These are phyloP conservation scores for Cyclopterus lumpus DNA, from an alignment of 2,797 vertebrate species.

Conservation along the genomic window DNA sequence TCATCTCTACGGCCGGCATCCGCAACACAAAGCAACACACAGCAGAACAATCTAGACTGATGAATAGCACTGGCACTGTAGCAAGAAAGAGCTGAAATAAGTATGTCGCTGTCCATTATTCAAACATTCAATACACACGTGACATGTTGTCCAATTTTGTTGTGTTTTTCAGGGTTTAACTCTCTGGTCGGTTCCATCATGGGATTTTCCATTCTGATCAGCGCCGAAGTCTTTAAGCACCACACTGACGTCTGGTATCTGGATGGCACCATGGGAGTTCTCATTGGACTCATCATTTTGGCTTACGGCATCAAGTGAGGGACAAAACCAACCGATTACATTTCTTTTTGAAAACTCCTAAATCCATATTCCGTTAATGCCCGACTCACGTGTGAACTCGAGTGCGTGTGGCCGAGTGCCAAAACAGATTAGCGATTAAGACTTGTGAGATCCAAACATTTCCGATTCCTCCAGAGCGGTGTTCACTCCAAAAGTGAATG, in stretches of 20 bases:
- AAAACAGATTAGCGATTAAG: neutral
- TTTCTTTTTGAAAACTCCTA: neutral
- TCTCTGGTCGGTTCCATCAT: slow-evolving; percentile 95
- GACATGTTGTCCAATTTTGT: neutral
- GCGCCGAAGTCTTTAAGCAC: slow-evolving; percentile 95
- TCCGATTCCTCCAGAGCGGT: too few relatives aligned
- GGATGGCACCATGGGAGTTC: slow-evolving; percentile 92
- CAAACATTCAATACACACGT: neutral
- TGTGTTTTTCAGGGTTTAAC: slow-evolving; percentile 90
- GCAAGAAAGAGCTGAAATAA: neutral
- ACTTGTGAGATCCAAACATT: too few relatives aligned
- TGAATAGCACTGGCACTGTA: neutral
- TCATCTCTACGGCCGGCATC: too few relatives aligned
- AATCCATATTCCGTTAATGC: neutral
- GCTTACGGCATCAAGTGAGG: slow-evolving; percentile 95
- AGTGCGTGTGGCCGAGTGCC: neutral
- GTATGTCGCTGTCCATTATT: neutral
- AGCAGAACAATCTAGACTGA: neutral
- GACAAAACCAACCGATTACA: neutral
- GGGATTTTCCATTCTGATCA: slow-evolving; percentile 98
- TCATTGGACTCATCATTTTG: slow-evolving; percentile 96
- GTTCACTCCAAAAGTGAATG: too few relatives aligned
- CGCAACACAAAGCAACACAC: too few relatives aligned
- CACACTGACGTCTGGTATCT: slow-evolving; percentile 93
- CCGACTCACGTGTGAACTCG: neutral